Base-by-base conservation (phyloP, 2,113 vertebrate genomes). In the Stegastes partitus region DNA sequence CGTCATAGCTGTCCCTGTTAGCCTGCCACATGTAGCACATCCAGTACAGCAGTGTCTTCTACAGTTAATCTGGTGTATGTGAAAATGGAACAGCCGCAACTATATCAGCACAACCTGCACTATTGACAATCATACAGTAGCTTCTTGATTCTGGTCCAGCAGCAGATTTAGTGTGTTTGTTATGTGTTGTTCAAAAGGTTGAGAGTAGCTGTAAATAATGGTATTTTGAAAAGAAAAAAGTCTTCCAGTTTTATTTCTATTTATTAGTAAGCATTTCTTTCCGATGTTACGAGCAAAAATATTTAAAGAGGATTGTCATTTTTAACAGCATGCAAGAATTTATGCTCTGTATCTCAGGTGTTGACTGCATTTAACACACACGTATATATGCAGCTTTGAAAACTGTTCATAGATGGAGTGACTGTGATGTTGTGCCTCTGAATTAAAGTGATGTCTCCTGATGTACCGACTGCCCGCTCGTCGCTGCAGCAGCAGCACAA, bases 121-220 rank as follows among this genome's bases (percentile, higher is more conserved):
- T 63, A 77, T 39, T 53, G 90, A 91, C 88, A 90, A 90, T 89
- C 88, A 74, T 15, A 53, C 58, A 58, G 84, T 76, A 84, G 84
- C 83, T 76, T 54, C 34, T 42, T 61, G 51, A 82, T 82, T 78
- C 83, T 63, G 74, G 68, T 81, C 79, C 84, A 78, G 80, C 75
- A 75, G 39, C 57, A 19, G 63, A 44, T 58, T 19, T 26, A 21
- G 21, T 76, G 51, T 69, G 15, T 74, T 63, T 68, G 64, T 66
- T 49, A 21, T 18, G 21, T 77, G 68, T 73, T 56, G 19, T 59
- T 74, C 50, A 45, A 59, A n/a, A 53, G 56, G 53, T 47, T 82
- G 42, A 44, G 62, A 78, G 81, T 55, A 51, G 66, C 72, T 63
- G 77, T 80, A 83, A 73, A 66, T 81, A 65, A 66, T 79, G 50